Base-by-base conservation (phyloP, 2,888 invertebrate genomes). In the Zele albiditarsus region DNA sequence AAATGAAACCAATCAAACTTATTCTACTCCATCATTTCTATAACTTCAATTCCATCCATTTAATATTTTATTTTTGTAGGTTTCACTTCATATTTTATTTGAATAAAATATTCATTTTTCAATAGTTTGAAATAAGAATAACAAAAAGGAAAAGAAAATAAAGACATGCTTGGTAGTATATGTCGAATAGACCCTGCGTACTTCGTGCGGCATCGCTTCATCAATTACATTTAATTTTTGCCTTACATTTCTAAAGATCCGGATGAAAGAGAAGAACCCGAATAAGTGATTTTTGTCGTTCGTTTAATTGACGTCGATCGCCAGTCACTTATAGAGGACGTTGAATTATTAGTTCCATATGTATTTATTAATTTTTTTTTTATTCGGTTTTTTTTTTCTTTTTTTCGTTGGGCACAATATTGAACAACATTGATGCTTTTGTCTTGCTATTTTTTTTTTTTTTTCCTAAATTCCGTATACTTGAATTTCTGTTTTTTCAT, bases 231-330 rank as follows among this genome's bases (percentile, higher is more conserved):
- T 28, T 28, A 62, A n/a, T 28, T 58, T 70, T 70, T 57, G 38
- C 6, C 57, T 20, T 58, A 27, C 23, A 58, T 77, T 73, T 75
- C 71, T 70, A 73, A 72, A 70, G 70, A 62, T 76, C 76, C 74
- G 70, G n/a, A 74, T 74, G 77, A 71, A 46, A 74, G 65, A 60
- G 72, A 16, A 27, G 25, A 60, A 53, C 10, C 71, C 71, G 72
- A 77, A 69, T 58, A 62, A 27, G 62, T 42, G 38, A 72, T 71
- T 66, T 63, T 74, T 62, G 14, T 57, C 69, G 53, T 23, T 23
- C 5, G 20, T 53, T 4, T 8, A 53, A 53, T 53, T 53, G 20
- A 53, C 6, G n/a, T 62, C 23, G 38, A 49, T 42, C 25, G 42
- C 14, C 31, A 68, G 20, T 20, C 28, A 23, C 49, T 46, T 8